Base-by-base conservation (phyloP, 2,113 vertebrate genomes). In the Coreoperca whiteheadi region DNA sequence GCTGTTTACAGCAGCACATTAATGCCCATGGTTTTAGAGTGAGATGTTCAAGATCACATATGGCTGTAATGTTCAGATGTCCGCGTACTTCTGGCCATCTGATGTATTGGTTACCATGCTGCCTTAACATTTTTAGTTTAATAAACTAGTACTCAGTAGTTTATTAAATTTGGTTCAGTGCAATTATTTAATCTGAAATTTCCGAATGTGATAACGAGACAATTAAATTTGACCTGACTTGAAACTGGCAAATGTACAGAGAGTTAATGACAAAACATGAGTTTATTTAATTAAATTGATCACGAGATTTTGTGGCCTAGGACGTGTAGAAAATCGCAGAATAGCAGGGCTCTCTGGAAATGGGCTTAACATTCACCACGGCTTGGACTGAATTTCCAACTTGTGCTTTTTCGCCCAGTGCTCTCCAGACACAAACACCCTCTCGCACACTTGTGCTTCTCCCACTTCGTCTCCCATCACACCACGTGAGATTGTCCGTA, bases 401-500 rank as follows among this genome's bases (percentile, higher is more conserved):
- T 69, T 9, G 25, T 63, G n/a, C n/a, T n/a, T 41, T 12, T 69
- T 41, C 39, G 12, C 5, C 3, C 12, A 10, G 2, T 10, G 18
- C 18, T 53, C 66, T 4, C 14, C 48, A 41, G 56, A n/a, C 59
- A 56, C 53, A 63, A n/a, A 72, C 70, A 53, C 43, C 8, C 59
- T 61, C 21, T 57, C 41, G 8, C 72, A 41, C 67, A 4, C 69
- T 28, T 71, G 14, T 32, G 28, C 78, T 30, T 84, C 60, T 70
- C 64, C 43, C 65, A 16, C 64, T 60, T 15, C 5, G 6, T 39
- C 76, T 76, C 69, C 59, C 74, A 16, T 39, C 54, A 0, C 32
- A 0, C 57, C 32, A 1, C 54, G 87, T 46, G 77, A 65, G 84
- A 68, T 70, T 79, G 79, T 89, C 85, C 82, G 73, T 12, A 21